Percentiles rank a stretch among this genome's conserved stretches.
phyloP scores from a whole-genome alignment of 2,113 vertebrate genomes.

The Oncorhynchus keta region DNA sequence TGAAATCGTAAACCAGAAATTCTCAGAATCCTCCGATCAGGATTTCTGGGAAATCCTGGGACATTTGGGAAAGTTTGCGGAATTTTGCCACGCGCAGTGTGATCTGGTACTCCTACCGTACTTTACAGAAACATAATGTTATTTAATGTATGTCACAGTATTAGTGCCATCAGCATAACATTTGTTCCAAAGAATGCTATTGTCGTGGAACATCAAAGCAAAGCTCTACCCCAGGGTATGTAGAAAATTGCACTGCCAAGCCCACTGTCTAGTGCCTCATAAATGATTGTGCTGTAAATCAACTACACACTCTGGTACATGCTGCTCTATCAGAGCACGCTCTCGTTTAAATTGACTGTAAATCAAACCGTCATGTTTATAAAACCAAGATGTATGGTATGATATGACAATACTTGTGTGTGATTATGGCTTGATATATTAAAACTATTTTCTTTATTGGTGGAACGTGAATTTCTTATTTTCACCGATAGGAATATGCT shows the following conservation, averaged over 20 bases:
- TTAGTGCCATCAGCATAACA: slow-evolving; percentile 20
- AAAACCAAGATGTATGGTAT: slow-evolving; percentile 3
- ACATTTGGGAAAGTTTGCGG: too few species aligned
- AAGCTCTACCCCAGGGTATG: slow-evolving; percentile 47
- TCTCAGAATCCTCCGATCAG: background rate
- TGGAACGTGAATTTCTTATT: slow-evolving; percentile 33
- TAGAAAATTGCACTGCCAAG: slow-evolving; percentile 60
- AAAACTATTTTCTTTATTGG: slow-evolving; percentile 59
- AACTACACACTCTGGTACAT: background rate
- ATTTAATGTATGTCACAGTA: slow-evolving; percentile 36
- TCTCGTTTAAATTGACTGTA: slow-evolving; percentile 37
- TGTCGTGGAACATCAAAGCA: slow-evolving; percentile 52
- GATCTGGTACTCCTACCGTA: too few species aligned
- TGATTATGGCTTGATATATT: slow-evolving; percentile 54
- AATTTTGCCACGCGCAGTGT: too few species aligned
- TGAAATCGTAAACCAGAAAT: too few species aligned
- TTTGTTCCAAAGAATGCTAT: slow-evolving; percentile 33
- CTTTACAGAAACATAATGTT: slow-evolving; percentile 7
- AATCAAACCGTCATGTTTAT: slow-evolving; percentile 11
- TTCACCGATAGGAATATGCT: slow-evolving; percentile 4
- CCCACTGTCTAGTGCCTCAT: slow-evolving; percentile 60
- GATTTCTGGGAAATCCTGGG: too few species aligned
- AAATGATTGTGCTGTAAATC: slow-evolving; percentile 47
- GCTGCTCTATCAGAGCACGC: slow-evolving; percentile 11
- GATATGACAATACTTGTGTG: slow-evolving; percentile 38